Conservation (phyloP, 2,113 vertebrate species). For the Corvus moneduloides region DNA sequence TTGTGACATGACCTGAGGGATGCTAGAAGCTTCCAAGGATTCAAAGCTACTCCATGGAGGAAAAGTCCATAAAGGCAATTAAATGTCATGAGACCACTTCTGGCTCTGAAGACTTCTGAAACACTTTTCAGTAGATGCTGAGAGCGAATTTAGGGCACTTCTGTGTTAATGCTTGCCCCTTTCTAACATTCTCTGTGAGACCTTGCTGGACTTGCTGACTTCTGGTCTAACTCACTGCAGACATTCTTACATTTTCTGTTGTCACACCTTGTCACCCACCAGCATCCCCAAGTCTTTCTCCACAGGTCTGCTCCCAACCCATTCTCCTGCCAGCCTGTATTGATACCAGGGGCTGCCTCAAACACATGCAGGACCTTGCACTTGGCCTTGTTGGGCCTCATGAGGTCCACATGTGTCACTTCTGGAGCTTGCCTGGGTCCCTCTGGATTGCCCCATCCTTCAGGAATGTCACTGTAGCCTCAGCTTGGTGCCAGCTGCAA, state of each 20-base stretch:
- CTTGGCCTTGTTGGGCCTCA: not conserved
- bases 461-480: not conserved
- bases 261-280: not conserved
- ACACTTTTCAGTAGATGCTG: not conserved
- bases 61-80: not conserved
- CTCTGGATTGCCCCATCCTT: not conserved
- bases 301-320: not conserved
- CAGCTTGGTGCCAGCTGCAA: not conserved
- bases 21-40: not conserved
- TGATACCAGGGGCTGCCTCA: not conserved
- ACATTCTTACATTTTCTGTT: not conserved
- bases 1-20: not conserved
- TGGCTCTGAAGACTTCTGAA: not conserved
- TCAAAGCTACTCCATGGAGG: not conserved
- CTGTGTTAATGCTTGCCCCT: accelerated
- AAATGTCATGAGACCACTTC: not conserved
- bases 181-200: not conserved
- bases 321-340: not conserved
- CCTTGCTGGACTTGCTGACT: not conserved
- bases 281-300: not conserved
- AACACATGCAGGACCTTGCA: not conserved
- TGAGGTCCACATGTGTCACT: not conserved
- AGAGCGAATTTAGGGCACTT: not conserved
- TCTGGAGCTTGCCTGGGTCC: not conserved
- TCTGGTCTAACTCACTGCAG: not conserved